phyloP scores from a whole-genome alignment of 2,888 invertebrate genomes.

The Tetranychus piercei region DNA sequence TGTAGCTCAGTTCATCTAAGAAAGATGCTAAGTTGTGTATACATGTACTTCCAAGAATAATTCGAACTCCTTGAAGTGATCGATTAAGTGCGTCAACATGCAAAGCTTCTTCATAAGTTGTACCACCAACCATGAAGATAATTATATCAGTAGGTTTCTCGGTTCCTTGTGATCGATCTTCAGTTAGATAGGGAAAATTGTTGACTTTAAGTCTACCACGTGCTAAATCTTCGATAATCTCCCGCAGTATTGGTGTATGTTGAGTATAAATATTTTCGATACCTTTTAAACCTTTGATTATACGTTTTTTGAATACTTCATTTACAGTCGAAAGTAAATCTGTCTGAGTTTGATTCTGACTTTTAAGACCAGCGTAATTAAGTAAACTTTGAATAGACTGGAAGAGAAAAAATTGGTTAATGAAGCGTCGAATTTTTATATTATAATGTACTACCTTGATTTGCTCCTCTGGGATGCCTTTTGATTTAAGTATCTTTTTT shows the following conservation, averaged over 20 bases:
- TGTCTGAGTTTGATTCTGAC: slow-evolving; percentile 21
- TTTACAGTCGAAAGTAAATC: slow-evolving; percentile 57
- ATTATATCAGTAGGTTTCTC: slow-evolving; percentile 72
- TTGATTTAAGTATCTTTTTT: slow-evolving; percentile 49
- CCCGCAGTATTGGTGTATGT: slow-evolving; percentile 76
- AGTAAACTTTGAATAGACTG: slow-evolving; percentile 8
- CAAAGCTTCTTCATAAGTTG: slow-evolving; percentile 84
- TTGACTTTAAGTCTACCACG: slow-evolving; percentile 74
- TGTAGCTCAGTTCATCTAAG: slow-evolving; percentile 18
- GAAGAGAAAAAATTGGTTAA: not conserved
- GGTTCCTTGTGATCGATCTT: slow-evolving; percentile 30
- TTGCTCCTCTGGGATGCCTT: slow-evolving; percentile 46
- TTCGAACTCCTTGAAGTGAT: slow-evolving; percentile 50
- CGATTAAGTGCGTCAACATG: slow-evolving; percentile 54
- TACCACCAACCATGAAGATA: slow-evolving; percentile 85
- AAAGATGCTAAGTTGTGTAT: slow-evolving; percentile 50
- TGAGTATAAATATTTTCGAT: slow-evolving; percentile 99
- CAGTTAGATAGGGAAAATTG: slow-evolving; percentile 61
- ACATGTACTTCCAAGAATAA: slow-evolving; percentile 74
- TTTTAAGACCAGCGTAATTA: not conserved
- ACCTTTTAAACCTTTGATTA: slow-evolving; percentile 54
- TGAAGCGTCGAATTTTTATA: not conserved
- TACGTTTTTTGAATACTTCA: slow-evolving; percentile 73
- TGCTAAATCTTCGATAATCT: slow-evolving; percentile 69
- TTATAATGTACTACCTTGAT: not conserved